Evolutionary conservation across 1,140 invertebrate genomes (phyloP), one percentile per base, ranked within the genome.

Genomic region (Drosophila neocordata): DNA sequence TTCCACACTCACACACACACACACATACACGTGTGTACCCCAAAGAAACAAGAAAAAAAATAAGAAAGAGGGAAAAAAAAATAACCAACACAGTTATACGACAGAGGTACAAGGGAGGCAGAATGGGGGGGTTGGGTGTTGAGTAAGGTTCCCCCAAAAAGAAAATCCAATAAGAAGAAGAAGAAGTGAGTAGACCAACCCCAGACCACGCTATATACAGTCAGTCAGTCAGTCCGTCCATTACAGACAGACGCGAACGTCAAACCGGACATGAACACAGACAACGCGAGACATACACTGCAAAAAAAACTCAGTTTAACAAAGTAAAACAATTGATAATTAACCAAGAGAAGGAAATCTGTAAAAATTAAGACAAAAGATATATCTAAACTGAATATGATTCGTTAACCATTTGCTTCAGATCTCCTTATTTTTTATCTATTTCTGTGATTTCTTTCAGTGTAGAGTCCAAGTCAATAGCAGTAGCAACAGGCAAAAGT

Each of bases 81-180:
- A 4, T 13, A 41, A 41, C n/a, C 13, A 44, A 44, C 41, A 44
- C 41, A 44, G 13, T 8, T 44, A 44, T 48, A 48, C 41, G 18
- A 48, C 41, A 20, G 15, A 48, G 41, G 41, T 48, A 20, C 41
- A 48, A 52, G 22, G 11, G 18, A 22, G 15, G n/a, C n/a, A n/a
- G 22, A 22, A 35, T 31, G 13, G 11, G 27, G 8, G 8, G 22
- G 62, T 18, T 53, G 48, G 13, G 41, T 13, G 41, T 38, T 60
- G 41, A 22, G 41, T 48, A 48, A 48, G 18, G 41, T 48, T 48
- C 41, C 18, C 41, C 53, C 53, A 56, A 56, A 51, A 59, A 20
- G 34, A 27, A 65, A 70, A 70, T 37, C 38, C 52, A 55, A 72
- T 62, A 68, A 72, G 69, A 68, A 72, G 69, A 68, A 72, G 69